Evolutionary conservation across 2,888 invertebrate species (phyloP).

Genomic region (Lepidocyrtinus sp.): DNA sequence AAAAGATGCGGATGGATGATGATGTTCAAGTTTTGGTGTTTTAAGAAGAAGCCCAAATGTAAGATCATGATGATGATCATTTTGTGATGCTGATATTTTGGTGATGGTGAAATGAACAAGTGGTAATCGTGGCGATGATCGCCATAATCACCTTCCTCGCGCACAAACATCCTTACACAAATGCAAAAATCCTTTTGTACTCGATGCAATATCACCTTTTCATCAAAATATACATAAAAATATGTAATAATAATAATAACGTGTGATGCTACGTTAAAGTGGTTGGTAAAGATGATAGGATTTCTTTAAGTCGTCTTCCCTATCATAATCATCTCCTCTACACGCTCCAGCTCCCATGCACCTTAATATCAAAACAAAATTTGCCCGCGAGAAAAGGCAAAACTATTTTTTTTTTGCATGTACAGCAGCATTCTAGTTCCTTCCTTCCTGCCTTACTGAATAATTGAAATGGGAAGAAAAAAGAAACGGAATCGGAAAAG

Average conservation of each 20-base stretch:
- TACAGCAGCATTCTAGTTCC: conserved; percentile 16
- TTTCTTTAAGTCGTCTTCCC: not conserved
- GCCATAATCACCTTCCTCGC: conserved; percentile 33
- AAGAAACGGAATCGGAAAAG: not conserved
- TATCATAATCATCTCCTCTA: conserved; percentile 7
- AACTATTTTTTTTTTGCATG: conserved; percentile 1
- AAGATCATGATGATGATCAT: conserved; percentile 38
- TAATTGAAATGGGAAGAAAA: conserved; percentile 2
- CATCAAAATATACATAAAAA: conserved; percentile 5
- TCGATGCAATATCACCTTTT: not conserved
- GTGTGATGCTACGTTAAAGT: not conserved
- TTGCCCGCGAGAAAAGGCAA: conserved; percentile 5
- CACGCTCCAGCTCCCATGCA: conserved; percentile 15
- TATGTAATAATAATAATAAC: conserved; percentile 14
- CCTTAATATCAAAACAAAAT: not conserved
- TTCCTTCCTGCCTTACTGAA: conserved; percentile 29
- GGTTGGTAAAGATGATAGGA: conserved; percentile 7
- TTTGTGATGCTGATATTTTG: conserved; percentile 34
- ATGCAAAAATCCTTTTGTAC: not conserved
- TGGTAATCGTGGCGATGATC: conserved; percentile 47
- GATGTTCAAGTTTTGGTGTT: conserved; percentile 48
- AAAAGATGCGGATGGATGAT: conserved; percentile 62
- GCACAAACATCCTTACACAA: not conserved
- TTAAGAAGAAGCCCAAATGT: conserved; percentile 5
- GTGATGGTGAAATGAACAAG: conserved; percentile 32